Conservation (phyloP, 2,888 invertebrate genomes). For the Macrosoma leucophasiata region DNA sequence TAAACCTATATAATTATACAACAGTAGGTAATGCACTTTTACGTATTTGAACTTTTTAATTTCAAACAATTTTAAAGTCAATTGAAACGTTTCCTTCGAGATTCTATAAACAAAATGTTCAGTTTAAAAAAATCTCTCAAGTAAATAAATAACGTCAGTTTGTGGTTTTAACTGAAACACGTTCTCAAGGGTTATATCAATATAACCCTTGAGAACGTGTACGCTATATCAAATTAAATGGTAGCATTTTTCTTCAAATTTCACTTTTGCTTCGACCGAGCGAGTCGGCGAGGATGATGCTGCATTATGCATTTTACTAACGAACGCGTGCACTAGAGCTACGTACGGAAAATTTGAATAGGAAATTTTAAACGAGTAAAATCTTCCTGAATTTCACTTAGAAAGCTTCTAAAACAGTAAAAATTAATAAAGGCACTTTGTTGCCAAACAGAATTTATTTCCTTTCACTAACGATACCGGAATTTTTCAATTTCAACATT, state of each 20-base stretch:
- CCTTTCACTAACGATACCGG: conserved; percentile 1
- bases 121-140: too few relatives aligned
- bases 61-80: too few relatives aligned
- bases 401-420: conserved; percentile 31
- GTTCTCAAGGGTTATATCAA: too few relatives aligned
- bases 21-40: too few relatives aligned
- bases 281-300: conserved; percentile 41
- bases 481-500: background rate
- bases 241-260: conserved; percentile 40
- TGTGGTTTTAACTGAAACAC: too few relatives aligned
- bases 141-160: too few relatives aligned
- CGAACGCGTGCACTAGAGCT: conserved; percentile 55
- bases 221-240: conserved; percentile 5
- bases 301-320: conserved; percentile 69
- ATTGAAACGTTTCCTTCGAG: too few relatives aligned
- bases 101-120: too few relatives aligned
- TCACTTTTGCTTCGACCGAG: conserved; percentile 41
- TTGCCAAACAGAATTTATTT: background rate
- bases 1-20: too few relatives aligned
- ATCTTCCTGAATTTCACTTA: conserved; percentile 35
- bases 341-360: conserved; percentile 53
- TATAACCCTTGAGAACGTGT: too few relatives aligned
- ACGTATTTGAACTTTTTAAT: too few relatives aligned
- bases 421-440: conserved; percentile 17
- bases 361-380: conserved; percentile 46